Evolutionary conservation across 2,113 vertebrate species (phyloP).

Genomic region (Ctenomys sociabilis): DNA sequence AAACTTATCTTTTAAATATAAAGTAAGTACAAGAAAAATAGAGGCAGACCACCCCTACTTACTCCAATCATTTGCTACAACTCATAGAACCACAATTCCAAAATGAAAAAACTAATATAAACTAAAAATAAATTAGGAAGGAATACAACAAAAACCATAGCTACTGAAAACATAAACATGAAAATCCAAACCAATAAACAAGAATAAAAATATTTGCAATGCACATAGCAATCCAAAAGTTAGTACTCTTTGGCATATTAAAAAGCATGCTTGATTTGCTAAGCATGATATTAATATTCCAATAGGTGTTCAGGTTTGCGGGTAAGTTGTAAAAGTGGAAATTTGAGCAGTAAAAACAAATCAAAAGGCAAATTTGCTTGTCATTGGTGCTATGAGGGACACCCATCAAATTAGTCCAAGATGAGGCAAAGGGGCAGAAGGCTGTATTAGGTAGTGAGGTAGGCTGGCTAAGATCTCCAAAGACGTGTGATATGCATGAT

Average conservation of each 20-base stretch:
- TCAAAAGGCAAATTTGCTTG: constrained; percentile 34
- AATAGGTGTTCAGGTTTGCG: neutral
- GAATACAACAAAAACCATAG: neutral
- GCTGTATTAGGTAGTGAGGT: neutral
- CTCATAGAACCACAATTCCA: neutral
- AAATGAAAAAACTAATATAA: constrained; percentile 15
- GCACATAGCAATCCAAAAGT: neutral
- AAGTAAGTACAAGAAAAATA: neutral
- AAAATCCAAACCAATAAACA: constrained; percentile 26
- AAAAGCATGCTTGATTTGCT: neutral
- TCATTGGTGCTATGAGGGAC: neutral
- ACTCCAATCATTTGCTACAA: constrained; percentile 26
- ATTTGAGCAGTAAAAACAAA: constrained; percentile 9
- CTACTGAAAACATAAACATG: neutral
- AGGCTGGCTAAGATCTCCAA: neutral
- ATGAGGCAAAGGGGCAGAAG: neutral
- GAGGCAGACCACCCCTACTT: neutral
- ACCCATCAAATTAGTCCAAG: constrained; percentile 9
- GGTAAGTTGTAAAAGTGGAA: neutral
- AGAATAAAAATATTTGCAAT: neutral
- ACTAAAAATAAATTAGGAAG: constrained; percentile 12
- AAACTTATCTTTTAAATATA: neutral
- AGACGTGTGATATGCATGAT: neutral
- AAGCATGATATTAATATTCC: neutral
- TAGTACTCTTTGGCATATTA: constrained; percentile 2